Conservation (phyloP, 2,113 vertebrate species). For the Xiphophorus couchianus region DNA sequence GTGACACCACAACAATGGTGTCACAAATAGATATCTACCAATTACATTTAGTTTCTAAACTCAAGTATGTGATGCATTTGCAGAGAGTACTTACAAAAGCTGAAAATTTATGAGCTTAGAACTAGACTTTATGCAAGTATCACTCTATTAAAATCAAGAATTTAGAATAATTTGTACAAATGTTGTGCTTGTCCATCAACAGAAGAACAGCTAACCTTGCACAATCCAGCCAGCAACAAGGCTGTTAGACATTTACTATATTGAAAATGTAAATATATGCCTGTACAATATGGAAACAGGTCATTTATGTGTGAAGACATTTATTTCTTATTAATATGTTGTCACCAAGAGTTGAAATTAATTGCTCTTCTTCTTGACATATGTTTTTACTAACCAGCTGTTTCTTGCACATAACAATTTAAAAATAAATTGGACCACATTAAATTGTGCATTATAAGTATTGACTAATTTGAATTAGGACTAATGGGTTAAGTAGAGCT, state of each 20-base stretch:
- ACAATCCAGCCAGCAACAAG: not conserved
- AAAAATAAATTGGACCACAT: not conserved
- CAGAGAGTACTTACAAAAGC: too few relatives aligned
- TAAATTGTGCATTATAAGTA: not conserved
- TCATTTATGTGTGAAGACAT: not conserved
- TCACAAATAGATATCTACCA: not conserved
- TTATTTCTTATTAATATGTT: not conserved
- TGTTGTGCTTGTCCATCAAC: too few relatives aligned
- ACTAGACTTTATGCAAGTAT: not conserved
- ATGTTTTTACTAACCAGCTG: not conserved
- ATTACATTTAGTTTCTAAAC: not conserved
- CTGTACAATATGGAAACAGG: not conserved
- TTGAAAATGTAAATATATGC: not conserved
- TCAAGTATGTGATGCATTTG: not conserved
- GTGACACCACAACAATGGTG: too few relatives aligned
- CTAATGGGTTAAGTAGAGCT: not conserved
- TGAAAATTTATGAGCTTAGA: too few relatives aligned
- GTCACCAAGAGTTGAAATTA: not conserved
- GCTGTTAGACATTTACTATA: not conserved
- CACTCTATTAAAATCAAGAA: too few relatives aligned
- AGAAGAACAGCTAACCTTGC: not conserved
- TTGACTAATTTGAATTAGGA: not conserved
- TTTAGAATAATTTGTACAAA: too few relatives aligned
- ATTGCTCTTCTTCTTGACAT: not conserved
- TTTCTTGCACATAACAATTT: not conserved